phyloP scores from a whole-genome alignment of 2,888 invertebrate genomes.

The Aphelenchoides bicaudatus region DNA sequence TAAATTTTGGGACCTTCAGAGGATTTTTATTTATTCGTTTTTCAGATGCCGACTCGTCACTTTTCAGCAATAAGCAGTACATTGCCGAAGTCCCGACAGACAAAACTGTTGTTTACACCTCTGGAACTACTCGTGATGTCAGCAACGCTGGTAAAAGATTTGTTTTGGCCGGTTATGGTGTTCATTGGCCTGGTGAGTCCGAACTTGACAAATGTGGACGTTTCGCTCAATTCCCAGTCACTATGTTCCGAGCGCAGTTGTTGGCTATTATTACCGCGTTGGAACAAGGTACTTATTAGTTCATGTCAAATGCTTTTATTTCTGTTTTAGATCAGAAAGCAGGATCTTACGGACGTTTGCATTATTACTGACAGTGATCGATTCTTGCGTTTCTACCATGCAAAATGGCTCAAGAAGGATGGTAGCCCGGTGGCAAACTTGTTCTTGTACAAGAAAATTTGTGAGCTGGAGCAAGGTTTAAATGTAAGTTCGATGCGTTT shows the following conservation, averaged over 20 bases:
- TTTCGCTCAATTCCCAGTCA: slow-evolving; percentile 35
- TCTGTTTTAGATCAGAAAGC: slow-evolving; percentile 20
- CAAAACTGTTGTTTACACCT: slow-evolving; percentile 18
- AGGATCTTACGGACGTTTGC: slow-evolving; percentile 11
- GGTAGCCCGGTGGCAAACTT: slow-evolving; percentile 16
- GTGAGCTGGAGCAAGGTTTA: background rate
- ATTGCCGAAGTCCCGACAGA: background rate
- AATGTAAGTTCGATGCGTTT: background rate
- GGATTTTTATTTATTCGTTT: background rate
- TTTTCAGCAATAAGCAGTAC: background rate
- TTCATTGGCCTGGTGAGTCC: slow-evolving; percentile 19
- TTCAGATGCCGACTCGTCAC: background rate
- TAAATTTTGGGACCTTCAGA: background rate
- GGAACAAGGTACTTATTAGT: slow-evolving; percentile 23
- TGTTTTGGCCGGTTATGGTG: slow-evolving; percentile 23
- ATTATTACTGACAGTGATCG: slow-evolving; percentile 25
- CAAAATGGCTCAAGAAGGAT: slow-evolving; percentile 25
- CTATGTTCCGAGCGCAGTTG: slow-evolving; percentile 40
- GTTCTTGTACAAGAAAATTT: slow-evolving; percentile 9
- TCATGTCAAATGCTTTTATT: background rate
- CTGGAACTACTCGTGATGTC: slow-evolving; percentile 3
- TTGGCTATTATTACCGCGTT: slow-evolving; percentile 39
- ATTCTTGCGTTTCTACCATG: slow-evolving; percentile 24
- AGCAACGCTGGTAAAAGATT: background rate
- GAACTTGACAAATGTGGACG: slow-evolving; percentile 27